Conservation (phyloP, 92 coral and sea anemone species). For the Phymanthus crucifer region DNA sequence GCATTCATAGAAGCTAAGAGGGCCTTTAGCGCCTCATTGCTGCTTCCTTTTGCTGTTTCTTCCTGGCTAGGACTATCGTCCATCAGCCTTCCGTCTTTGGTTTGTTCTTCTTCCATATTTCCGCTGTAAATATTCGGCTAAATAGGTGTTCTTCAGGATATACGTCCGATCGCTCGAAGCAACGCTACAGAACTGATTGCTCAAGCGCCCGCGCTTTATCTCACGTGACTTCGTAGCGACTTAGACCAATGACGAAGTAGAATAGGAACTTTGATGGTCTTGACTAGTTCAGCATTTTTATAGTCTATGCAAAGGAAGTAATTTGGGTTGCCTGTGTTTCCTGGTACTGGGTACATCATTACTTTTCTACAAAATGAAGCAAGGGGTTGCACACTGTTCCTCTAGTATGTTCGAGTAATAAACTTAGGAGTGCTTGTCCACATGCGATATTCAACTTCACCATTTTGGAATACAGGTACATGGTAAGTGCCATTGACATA, state of each 20-base stretch:
- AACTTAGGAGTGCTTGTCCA: conserved; percentile 60
- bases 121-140: neutral
- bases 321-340: conserved; percentile 42
- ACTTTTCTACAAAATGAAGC: conserved; percentile 56
- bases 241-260: too few species aligned
- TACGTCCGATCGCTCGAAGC: neutral
- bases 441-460: conserved; percentile 29
- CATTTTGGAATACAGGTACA: conserved; percentile 48
- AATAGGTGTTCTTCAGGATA: neutral
- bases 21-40: neutral
- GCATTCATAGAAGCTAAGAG: neutral
- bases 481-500: conserved; percentile 61
- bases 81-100: neutral
- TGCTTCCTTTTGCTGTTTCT: neutral
- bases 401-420: conserved; percentile 28
- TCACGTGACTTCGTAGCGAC: conserved; percentile 1
- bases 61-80: neutral
- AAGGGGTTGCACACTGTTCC: conserved; percentile 61
- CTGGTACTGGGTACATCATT: conserved; percentile 66
- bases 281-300: conserved; percentile 42
- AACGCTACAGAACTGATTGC: neutral
- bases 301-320: conserved; percentile 53
- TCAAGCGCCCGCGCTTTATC: neutral
- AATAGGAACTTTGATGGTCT: conserved; percentile 46
- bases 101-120: neutral